Evolutionary conservation across 2,113 vertebrate genomes (phyloP), one percentile per base, ranked within the genome.

Genomic region (Electrona antarctica): DNA sequence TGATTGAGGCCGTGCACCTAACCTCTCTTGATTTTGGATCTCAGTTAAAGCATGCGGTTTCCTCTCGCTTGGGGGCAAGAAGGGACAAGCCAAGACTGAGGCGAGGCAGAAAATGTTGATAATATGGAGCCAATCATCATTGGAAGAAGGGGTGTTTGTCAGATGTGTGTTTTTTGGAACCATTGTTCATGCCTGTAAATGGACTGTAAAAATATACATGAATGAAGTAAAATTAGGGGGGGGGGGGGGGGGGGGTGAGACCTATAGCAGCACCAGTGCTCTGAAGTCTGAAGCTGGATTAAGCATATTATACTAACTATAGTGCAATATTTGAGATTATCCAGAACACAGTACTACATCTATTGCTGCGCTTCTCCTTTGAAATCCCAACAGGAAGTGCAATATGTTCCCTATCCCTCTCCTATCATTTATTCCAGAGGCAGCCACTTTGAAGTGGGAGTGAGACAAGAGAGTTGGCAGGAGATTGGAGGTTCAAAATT

Each of bases 41-140:
- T 73, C 68, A 82, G 73, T 68, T 83, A 71, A 77, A 45, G 70
- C 82, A 73, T 80, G 73, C 65, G 69, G 33, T 56, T 67, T 45
- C n/a, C 52, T 47, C 76, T 81, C 29, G 86, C 88, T 88, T 3
- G 60, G 74, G 88, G 88, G 85, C 90, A 90, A 89, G 89, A 92
- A 89, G 85, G 89, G 87, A 90, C 91, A 92, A 85, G 91, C 87
- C 76, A 33, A 60, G 64, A 75, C 78, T 11, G 62, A 78, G 76
- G 56, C 63, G 70, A 84, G 87, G 80, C 73, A 15, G 82, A 68
- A 88, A 85, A 82, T 73, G 75, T 73, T 82, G 73, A 76, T 84
- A 76, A 78, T 74, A 78, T 68, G 74, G 81, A 85, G 81, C 86
- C 61, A 68, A 68, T 78, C 67, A 33, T 52, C 62, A 65, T 74